phyloP scores from a whole-genome alignment of 2,797 vertebrate genomes.

The Lacerta bilineata region DNA sequence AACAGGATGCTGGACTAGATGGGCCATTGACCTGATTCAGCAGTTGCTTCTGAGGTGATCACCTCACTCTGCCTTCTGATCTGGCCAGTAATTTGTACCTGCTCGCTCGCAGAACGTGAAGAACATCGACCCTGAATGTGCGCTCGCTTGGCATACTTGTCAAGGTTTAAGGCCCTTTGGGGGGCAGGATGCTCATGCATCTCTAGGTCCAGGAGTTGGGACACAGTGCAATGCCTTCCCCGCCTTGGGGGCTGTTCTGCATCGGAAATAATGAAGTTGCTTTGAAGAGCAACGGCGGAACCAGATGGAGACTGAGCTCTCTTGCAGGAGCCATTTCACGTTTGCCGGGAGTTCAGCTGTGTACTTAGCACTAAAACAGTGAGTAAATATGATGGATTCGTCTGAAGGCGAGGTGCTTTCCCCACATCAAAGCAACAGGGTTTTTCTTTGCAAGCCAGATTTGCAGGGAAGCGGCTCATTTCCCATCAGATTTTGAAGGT shows the following conservation, averaged over 20 bases:
- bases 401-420: constrained; percentile 53
- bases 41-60: too few relatives aligned
- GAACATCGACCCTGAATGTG: too few relatives aligned
- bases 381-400: constrained; percentile 72
- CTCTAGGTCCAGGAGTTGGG: neutral
- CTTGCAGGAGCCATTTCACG: constrained; percentile 59
- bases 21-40: too few relatives aligned
- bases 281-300: constrained; percentile 45
- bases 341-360: constrained; percentile 70
- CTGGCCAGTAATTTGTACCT: too few relatives aligned
- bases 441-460: constrained; percentile 61
- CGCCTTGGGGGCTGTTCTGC: neutral
- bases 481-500: constrained; percentile 63
- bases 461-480: constrained; percentile 59
- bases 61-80: too few relatives aligned
- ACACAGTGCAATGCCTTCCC: neutral
- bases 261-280: constrained; percentile 43
- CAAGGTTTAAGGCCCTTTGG: neutral
- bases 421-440: constrained; percentile 67
- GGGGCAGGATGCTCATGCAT: neutral
- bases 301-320: constrained; percentile 66
- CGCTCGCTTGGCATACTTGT: too few relatives aligned
- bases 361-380: constrained; percentile 65
- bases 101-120: too few relatives aligned
- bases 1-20: too few relatives aligned